Evolutionary conservation across 2,888 invertebrate species (phyloP).

Genomic region (Conomelus anceps): DNA sequence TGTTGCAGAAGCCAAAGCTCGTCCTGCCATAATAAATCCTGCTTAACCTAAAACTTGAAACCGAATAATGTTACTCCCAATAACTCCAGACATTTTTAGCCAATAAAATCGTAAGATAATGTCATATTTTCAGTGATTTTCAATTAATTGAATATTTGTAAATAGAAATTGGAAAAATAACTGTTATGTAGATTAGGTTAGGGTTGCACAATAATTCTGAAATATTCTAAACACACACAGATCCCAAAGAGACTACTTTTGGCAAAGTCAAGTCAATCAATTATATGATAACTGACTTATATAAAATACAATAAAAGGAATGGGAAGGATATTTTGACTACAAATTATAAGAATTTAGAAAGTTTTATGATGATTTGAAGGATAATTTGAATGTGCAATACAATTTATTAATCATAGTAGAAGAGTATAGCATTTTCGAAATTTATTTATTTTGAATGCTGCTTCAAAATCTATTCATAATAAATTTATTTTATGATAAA

Average conservation of each 20-base stretch:
- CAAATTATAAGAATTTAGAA: too few relatives aligned
- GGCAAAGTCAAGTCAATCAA: not conserved
- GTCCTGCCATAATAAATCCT: constrained; percentile 21
- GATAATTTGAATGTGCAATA: too few relatives aligned
- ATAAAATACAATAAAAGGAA: not conserved
- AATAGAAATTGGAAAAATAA: too few relatives aligned
- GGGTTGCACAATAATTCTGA: not conserved
- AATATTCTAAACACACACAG: not conserved
- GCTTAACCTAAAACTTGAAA: not conserved
- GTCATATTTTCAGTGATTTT: not conserved
- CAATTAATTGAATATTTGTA: not conserved
- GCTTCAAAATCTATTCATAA: too few relatives aligned
- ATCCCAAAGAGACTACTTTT: not conserved
- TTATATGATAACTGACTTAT: not conserved
- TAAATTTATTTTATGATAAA: too few relatives aligned
- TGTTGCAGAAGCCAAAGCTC: constrained; percentile 75
- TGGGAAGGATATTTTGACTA: not conserved
- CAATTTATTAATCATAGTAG: too few relatives aligned
- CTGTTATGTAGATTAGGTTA: not conserved
- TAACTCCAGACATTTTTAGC: not conserved
- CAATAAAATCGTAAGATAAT: not conserved
- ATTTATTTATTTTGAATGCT: too few relatives aligned
- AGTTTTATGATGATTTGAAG: too few relatives aligned
- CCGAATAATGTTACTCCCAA: not conserved
- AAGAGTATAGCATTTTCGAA: too few relatives aligned